These are phyloP conservation scores for Philereme vetulata DNA, from an alignment of 2,888 invertebrate genomes.

Conservation along the genomic window DNA sequence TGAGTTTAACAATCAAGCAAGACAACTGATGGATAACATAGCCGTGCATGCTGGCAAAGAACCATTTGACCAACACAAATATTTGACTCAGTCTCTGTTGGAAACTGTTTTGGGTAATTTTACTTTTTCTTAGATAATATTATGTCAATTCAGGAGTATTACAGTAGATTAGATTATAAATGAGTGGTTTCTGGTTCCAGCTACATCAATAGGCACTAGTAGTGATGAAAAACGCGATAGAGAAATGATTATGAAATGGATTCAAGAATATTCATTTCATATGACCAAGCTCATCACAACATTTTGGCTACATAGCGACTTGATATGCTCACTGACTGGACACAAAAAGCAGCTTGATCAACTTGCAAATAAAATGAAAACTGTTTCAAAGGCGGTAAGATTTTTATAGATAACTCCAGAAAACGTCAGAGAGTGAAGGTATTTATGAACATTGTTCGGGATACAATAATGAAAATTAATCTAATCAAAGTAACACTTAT, in stretches of 20 bases:
- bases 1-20: constrained; percentile 47
- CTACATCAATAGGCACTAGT: constrained; percentile 16
- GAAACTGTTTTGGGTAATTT: constrained; percentile 48
- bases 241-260: background rate
- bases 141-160: too few species aligned
- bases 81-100: constrained; percentile 45
- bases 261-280: background rate
- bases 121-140: constrained; percentile 8
- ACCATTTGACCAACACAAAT: constrained; percentile 44
- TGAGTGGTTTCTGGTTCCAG: constrained; percentile 10
- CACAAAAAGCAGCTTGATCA: constrained; percentile 2
- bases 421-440: too few species aligned
- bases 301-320: constrained; percentile 20
- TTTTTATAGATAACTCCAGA: too few species aligned
- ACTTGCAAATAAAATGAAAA: constrained; percentile 4
- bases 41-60: constrained; percentile 41
- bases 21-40: constrained; percentile 39
- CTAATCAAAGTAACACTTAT: too few species aligned
- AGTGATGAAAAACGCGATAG: constrained; percentile 11
- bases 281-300: constrained; percentile 7
- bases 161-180: too few species aligned
- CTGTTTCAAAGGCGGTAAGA: constrained; percentile 3
- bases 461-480: too few species aligned
- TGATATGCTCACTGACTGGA: constrained; percentile 11
- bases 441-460: too few species aligned